phyloP scores from a whole-genome alignment of 2,113 vertebrate genomes.

The Ranitomeya variabilis region DNA sequence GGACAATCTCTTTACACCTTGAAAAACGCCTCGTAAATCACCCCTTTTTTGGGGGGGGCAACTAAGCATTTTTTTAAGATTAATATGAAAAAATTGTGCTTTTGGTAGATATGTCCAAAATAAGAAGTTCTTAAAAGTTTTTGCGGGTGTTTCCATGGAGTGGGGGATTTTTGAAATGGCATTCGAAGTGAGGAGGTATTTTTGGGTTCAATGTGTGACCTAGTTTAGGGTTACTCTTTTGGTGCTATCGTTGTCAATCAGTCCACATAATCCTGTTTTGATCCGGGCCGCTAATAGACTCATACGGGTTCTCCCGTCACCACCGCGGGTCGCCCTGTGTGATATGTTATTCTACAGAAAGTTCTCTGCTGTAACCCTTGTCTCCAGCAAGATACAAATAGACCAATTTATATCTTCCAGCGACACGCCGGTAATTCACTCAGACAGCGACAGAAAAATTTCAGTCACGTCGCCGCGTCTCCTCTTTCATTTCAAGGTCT shows the following conservation, averaged over 20 bases:
- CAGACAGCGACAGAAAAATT: conserved; percentile 27
- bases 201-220: neutral
- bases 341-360: conserved; percentile 22
- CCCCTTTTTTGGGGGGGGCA: no score
- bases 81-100: no score
- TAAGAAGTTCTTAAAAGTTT: no score
- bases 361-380: neutral
- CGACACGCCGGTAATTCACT: conserved; percentile 36
- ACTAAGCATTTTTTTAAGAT: no score
- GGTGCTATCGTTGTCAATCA: neutral
- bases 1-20: no score
- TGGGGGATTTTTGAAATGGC: no score
- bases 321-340: neutral
- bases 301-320: neutral
- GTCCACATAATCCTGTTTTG: neutral
- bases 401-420: conserved; percentile 35
- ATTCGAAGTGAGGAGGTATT: no score
- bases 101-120: no score
- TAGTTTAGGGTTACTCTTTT: neutral
- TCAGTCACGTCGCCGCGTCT: conserved; percentile 41
- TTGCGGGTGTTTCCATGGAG: no score
- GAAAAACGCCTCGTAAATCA: no score
- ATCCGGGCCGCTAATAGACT: neutral
- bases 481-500: conserved; percentile 53
- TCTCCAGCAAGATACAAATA: neutral